phyloP scores from a whole-genome alignment of 2,113 vertebrate genomes.

The Aptenodytes patagonicus region DNA sequence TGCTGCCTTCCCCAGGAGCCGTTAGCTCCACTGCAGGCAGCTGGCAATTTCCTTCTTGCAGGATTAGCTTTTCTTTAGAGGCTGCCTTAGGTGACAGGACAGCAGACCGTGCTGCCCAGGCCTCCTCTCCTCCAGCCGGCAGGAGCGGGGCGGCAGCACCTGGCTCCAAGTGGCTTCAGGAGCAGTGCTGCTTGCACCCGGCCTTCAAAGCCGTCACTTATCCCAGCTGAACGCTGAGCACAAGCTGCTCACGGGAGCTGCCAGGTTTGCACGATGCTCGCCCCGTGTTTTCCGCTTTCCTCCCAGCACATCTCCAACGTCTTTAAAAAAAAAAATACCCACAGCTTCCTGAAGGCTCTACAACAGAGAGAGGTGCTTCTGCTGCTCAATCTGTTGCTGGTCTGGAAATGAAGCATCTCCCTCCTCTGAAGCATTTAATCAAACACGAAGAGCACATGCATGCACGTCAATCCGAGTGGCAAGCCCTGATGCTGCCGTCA shows the following conservation, averaged over 20 bases:
- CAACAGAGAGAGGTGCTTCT: neutral
- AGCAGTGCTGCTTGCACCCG: fast-evolving
- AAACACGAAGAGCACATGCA: neutral
- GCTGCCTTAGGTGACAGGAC: neutral
- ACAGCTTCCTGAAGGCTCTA: neutral
- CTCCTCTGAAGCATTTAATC: neutral
- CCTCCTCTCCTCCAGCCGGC: neutral
- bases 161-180: fast-evolving
- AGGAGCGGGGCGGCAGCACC: neutral
- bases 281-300: neutral
- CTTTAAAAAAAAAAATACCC: neutral
- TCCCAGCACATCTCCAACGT: neutral
- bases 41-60: fast-evolving
- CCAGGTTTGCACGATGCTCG: neutral
- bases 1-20: neutral
- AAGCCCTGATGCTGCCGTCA: neutral
- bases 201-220: neutral
- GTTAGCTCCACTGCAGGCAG: neutral
- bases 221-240: neutral
- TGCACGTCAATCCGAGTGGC: neutral
- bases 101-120: neutral
- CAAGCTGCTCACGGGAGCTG: neutral
- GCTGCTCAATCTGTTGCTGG: neutral
- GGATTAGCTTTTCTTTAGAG: neutral
- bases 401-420: neutral